These are phyloP conservation scores for Pimephales promelas DNA, from an alignment of 2,113 vertebrate species.

Conservation along the genomic window DNA sequence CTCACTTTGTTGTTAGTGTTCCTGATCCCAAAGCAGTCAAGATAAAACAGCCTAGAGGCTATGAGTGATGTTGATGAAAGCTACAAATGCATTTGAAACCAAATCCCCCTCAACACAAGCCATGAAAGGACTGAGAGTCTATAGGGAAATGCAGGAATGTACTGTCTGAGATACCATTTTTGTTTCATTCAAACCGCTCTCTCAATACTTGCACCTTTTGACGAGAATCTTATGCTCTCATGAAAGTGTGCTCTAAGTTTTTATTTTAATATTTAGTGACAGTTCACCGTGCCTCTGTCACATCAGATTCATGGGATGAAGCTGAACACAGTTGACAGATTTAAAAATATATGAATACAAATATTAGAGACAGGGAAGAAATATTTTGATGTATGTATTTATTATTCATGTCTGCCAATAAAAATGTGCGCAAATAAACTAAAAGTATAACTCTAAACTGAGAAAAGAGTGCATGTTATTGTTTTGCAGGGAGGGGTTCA, in stretches of 20 bases:
- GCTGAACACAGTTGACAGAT: conserved; percentile 1
- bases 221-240: background rate
- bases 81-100: conserved; percentile 21
- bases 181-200: background rate
- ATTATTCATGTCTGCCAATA: background rate
- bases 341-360: background rate
- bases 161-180: background rate
- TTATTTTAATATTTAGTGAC: conserved; percentile 34
- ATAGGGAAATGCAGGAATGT: background rate
- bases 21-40: conserved; percentile 12
- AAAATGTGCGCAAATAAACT: background rate
- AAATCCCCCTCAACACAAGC: background rate
- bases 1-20: background rate
- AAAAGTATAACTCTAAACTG: background rate
- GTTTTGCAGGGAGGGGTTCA: background rate
- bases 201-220: background rate
- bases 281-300: background rate
- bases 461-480: background rate
- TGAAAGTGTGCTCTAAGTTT: background rate
- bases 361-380: background rate
- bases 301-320: conserved; percentile 27
- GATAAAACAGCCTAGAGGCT: background rate
- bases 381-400: too few relatives aligned
- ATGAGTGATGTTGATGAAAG: conserved; percentile 25
- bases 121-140: conserved; percentile 21